Evolutionary conservation across 2,888 invertebrate species (phyloP).

Genomic region (Tetranychus piercei): DNA sequence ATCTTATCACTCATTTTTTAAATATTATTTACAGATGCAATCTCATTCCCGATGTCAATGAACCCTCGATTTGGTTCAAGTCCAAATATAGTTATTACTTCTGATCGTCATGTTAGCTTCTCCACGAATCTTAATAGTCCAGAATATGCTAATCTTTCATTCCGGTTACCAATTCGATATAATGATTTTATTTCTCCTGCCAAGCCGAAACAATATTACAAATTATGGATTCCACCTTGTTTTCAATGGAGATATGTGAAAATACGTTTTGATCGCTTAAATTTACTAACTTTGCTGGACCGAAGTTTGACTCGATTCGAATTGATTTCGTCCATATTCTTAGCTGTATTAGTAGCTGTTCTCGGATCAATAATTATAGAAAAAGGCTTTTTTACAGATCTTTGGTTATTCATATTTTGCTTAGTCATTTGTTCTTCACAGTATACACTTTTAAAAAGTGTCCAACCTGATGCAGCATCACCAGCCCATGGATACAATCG

Average conservation of each 20-base stretch:
- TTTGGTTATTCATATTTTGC: constrained; percentile 82
- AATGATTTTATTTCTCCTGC: constrained; percentile 2
- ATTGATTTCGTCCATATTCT: constrained; percentile 55
- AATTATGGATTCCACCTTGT: constrained; percentile 48
- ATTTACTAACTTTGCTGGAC: constrained; percentile 76
- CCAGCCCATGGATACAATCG: constrained; percentile 92
- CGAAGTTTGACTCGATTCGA: constrained; percentile 66
- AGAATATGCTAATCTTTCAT: not conserved
- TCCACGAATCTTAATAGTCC: not conserved
- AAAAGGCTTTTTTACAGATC: constrained; percentile 63
- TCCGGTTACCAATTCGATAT: not conserved
- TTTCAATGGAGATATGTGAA: constrained; percentile 42
- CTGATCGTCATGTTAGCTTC: not conserved
- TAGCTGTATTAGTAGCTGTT: constrained; percentile 66
- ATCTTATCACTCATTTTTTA: not conserved
- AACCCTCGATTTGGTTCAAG: not conserved
- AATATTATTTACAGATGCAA: not conserved
- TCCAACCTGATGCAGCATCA: constrained; percentile 95
- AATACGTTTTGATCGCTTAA: constrained; percentile 76
- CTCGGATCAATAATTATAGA: constrained; percentile 62
- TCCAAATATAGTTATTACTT: not conserved
- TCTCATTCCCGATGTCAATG: not conserved
- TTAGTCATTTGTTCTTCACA: constrained; percentile 95
- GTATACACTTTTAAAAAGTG: constrained; percentile 87
- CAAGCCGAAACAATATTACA: constrained; percentile 46